phyloP scores from a whole-genome alignment of 2,888 invertebrate genomes.

The Pteria penguin region DNA sequence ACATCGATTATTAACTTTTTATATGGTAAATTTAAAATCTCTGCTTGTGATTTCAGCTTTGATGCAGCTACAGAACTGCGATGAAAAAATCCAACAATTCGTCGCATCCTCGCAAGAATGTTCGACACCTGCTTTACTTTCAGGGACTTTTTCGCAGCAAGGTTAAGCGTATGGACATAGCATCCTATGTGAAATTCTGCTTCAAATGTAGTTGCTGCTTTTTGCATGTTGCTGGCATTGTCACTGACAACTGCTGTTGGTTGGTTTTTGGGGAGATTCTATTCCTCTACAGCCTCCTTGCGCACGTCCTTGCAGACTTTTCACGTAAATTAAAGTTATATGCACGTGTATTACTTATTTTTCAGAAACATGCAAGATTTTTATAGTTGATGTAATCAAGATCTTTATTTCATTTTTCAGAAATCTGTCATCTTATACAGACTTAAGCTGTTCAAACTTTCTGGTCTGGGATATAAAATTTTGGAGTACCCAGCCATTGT shows the following conservation, averaged over 20 bases:
- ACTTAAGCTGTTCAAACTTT: not conserved
- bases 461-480: slow-evolving; percentile 20
- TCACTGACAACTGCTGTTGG: slow-evolving; percentile 11
- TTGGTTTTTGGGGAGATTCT: not conserved
- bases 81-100: slow-evolving; percentile 36
- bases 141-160: slow-evolving; percentile 9
- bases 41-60: slow-evolving; percentile 1
- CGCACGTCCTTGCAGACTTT: not conserved
- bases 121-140: slow-evolving; percentile 6
- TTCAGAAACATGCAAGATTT: not conserved
- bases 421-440: not conserved
- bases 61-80: slow-evolving; percentile 25
- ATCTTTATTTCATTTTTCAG: not conserved
- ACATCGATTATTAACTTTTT: slow-evolving; percentile 20
- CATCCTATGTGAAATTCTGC: slow-evolving; percentile 7
- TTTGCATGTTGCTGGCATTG: slow-evolving; percentile 22
- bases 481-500: slow-evolving; percentile 1
- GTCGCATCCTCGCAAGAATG: slow-evolving; percentile 27
- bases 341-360: not conserved
- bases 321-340: slow-evolving; percentile 9
- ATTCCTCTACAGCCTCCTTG: slow-evolving; percentile 6
- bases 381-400: not conserved
- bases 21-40: not conserved
- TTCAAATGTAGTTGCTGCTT: slow-evolving; percentile 1
- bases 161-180: slow-evolving; percentile 20